Conservation (phyloP, 2,113 vertebrate genomes). For the Bothrops jararaca region DNA sequence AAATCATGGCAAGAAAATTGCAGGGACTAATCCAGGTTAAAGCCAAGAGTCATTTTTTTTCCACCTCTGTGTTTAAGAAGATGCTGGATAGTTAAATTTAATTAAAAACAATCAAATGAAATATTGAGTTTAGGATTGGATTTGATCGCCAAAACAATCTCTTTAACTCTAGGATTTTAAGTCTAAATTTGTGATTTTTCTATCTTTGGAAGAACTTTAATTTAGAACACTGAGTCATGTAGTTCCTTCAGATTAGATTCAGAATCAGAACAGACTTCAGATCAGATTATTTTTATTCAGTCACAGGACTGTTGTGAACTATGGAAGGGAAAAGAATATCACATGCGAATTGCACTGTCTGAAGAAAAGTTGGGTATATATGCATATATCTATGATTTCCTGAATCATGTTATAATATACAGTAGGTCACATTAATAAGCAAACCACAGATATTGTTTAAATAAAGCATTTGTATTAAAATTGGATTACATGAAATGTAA, state of each 20-base stretch:
- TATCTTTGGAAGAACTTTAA: background rate
- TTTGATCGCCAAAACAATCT: background rate
- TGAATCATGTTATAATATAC: background rate
- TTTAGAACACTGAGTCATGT: background rate
- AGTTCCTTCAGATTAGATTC: background rate
- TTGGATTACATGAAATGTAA: background rate
- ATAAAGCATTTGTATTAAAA: background rate
- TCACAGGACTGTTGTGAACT: background rate
- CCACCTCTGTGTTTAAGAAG: background rate
- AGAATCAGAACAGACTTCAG: background rate
- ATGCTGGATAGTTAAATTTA: background rate
- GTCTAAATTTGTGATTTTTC: background rate
- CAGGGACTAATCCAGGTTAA: background rate
- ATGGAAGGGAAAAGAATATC: background rate
- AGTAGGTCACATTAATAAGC: background rate
- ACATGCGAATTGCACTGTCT: background rate
- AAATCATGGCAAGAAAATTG: background rate
- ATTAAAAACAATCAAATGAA: background rate
- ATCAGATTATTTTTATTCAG: background rate
- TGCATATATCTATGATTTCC: background rate
- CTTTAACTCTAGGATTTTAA: background rate
- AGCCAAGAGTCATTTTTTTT: background rate
- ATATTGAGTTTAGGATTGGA: background rate
- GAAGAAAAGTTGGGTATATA: background rate
- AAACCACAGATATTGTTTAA: background rate